These are phyloP conservation scores for Promerops cafer DNA, from an alignment of 2,113 vertebrate species.

Conservation along the genomic window DNA sequence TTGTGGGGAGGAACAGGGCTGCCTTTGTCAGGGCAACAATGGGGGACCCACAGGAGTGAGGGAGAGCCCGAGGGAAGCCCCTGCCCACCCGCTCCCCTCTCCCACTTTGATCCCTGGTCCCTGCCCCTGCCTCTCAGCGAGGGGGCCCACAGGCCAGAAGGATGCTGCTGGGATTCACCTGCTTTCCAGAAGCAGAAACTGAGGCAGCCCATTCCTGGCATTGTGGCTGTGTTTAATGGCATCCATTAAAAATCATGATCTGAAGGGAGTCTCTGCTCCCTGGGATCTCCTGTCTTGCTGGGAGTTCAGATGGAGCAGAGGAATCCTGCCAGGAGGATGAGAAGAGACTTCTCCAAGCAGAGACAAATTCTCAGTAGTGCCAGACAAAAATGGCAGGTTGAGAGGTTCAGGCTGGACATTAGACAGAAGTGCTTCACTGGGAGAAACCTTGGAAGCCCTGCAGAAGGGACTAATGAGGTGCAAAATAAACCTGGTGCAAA, in stretches of 20 bases:
- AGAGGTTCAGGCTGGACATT: not conserved
- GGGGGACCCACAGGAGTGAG: not conserved
- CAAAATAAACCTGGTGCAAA: not conserved
- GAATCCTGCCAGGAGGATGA: not conserved
- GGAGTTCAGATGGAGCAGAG: not conserved
- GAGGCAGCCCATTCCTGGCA: not conserved
- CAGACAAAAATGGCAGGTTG: not conserved
- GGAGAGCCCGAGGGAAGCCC: not conserved
- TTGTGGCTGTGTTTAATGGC: not conserved
- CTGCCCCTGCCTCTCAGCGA: not conserved
- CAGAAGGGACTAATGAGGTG: not conserved
- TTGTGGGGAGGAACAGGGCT: constrained; percentile 23
- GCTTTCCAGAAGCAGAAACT: not conserved
- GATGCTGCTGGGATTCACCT: not conserved
- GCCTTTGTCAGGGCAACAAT: constrained; percentile 30
- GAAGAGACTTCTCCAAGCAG: not conserved
- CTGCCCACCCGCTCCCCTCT: not conserved
- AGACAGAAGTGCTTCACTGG: not conserved
- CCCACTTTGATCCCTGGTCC: not conserved
- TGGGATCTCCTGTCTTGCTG: not conserved
- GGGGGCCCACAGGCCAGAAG: not conserved
- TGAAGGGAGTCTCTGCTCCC: not conserved
- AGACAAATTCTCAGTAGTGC: not conserved
- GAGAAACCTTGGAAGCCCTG: not conserved
- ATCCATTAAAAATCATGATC: not conserved